Percentiles rank a stretch among this genome's conserved stretches.
phyloP scores from a whole-genome alignment of 2,888 invertebrate species.

The Neoitamus cyanurus region DNA sequence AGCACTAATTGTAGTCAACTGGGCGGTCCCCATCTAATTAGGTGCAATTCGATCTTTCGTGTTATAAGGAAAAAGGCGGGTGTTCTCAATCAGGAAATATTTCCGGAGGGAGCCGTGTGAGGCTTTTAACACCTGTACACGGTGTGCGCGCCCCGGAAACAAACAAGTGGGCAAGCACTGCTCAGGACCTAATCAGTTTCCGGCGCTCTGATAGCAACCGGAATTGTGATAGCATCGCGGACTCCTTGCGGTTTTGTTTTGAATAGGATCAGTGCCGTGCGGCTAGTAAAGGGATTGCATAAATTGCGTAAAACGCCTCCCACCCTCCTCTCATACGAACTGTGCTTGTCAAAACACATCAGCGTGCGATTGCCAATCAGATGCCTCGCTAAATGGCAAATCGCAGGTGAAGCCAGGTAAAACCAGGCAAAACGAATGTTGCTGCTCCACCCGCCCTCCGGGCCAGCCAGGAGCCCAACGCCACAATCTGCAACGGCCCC shows the following conservation, averaged over 20 bases:
- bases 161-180: constrained; percentile 48
- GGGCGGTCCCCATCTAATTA: constrained; percentile 6
- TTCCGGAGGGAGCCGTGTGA: no score
- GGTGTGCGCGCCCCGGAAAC: constrained; percentile 37
- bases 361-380: background rate
- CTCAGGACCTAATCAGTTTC: constrained; percentile 30
- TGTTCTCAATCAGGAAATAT: no score
- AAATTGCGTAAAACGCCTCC: background rate
- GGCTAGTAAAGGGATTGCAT: background rate
- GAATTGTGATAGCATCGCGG: constrained; percentile 49
- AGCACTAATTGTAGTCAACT: no score
- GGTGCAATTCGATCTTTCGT: constrained; percentile 10
- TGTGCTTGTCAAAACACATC: background rate
- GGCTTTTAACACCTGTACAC: background rate
- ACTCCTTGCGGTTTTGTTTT: background rate
- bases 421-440: background rate
- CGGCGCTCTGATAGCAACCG: constrained; percentile 45
- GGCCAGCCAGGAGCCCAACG: background rate
- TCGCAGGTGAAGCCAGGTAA: background rate
- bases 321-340: no score
- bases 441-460: background rate
- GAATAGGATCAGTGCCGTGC: background rate
- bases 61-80: background rate
- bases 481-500: background rate
- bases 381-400: background rate